Base-by-base conservation (phyloP, 2,888 invertebrate genomes). In the Congeria kusceri region DNA sequence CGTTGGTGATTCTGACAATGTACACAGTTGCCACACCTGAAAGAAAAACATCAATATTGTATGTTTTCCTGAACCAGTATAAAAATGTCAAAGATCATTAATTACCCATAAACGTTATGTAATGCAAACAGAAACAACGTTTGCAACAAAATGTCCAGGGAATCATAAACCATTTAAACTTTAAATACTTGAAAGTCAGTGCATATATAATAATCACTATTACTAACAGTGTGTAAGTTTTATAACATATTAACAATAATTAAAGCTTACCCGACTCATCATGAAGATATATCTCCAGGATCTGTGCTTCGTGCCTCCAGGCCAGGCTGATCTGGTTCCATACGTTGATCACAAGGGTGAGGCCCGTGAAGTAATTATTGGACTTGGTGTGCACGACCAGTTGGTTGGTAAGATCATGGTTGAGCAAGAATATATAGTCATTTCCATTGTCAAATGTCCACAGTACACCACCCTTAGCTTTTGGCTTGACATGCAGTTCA, bases 251-350 rank as follows among this genome's bases (percentile, higher is more conserved):
- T 1, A 39, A 39, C 32, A 39, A 11, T 39, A 39, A n/a, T 39
- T 13, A 15, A 3, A 11, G 15, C 39, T 46, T 62, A 62, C 88
- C 87, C 9, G 63, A 46, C 29, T 47, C 23, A 46, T 82, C 67
- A 20, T 76, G 85, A 4, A 86, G 39, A 58, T 88, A 89, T 11
- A 88, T 66, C 58, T 88, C 87, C 58, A 88, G 63, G 39, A 82
- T 68, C 5, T 46, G 47, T 4, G 70, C 78, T 20, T 70, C 75
- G 27, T 57, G 20, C 23, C 81, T 80, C 85, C 86, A 89, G 0
- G 78, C 87, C 20, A 90, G 64, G 59, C 79, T 80, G 13, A 89
- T 67, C 77, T 90, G 88, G 56, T 75, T 87, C 89, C 89, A 90
- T 13, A 66, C 58, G 58, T 85, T 73, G 9, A 80, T 46, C 1